Evolutionary conservation across 2,797 vertebrate species (phyloP).

Genomic region (Siniperca undulata): DNA sequence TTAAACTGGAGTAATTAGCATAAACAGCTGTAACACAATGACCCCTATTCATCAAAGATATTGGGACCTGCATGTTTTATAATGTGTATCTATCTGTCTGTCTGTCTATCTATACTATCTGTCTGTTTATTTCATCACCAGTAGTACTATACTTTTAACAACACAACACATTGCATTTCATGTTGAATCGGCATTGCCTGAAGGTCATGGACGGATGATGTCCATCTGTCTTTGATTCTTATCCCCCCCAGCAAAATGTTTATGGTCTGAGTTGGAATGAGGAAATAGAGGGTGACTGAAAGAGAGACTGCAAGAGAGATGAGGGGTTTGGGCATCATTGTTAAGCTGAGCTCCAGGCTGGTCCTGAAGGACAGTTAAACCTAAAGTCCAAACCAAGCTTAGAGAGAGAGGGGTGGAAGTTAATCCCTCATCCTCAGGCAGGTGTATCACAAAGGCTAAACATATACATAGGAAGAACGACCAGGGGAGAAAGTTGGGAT

Average conservation of each 20-base stretch:
- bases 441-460: conserved; percentile 87
- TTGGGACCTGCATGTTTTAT: conserved; percentile 72
- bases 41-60: conserved; percentile 85
- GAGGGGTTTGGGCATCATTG: conserved; percentile 69
- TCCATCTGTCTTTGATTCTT: conserved; percentile 81
- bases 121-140: conserved; percentile 46
- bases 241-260: conserved; percentile 67
- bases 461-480: conserved; percentile 83
- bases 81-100: conserved; percentile 59
- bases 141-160: conserved; percentile 53
- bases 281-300: conserved; percentile 67
- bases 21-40: conserved; percentile 84
- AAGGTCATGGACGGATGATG: conserved; percentile 78
- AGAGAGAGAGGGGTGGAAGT: conserved; percentile 71
- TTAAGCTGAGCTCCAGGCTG: conserved; percentile 78
- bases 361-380: conserved; percentile 82
- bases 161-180: conserved; percentile 58
- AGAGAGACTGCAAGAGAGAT: conserved; percentile 63
- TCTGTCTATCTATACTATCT: conserved; percentile 32
- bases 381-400: conserved; percentile 78
- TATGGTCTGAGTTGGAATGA: conserved; percentile 69
- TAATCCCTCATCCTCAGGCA: conserved; percentile 85
- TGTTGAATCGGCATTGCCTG: conserved; percentile 73
- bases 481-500: conserved; percentile 82
- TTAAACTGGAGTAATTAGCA: conserved; percentile 85